Conservation (phyloP, 2,888 invertebrate species). For the Drosophila quinaria region DNA sequence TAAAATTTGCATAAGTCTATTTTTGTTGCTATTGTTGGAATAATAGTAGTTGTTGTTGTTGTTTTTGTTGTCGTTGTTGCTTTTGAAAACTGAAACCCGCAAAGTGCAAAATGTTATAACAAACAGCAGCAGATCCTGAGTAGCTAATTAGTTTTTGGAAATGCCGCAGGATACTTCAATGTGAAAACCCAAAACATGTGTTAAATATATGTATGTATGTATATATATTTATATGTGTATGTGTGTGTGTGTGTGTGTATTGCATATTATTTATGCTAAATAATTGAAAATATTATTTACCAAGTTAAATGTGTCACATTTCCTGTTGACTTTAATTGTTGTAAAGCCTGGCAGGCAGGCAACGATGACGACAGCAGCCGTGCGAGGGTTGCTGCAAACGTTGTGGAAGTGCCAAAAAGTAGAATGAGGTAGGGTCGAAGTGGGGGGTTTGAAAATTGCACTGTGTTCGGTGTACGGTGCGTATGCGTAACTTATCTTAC, state of each 20-base stretch:
- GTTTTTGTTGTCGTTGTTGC: constrained; percentile 6
- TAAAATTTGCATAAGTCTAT: constrained; percentile 7
- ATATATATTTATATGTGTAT: background rate
- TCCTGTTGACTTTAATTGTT: constrained; percentile 80
- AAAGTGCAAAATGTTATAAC: constrained; percentile 35
- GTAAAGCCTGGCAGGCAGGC: constrained; percentile 69
- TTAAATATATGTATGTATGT: constrained; percentile 48
- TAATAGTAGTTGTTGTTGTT: background rate
- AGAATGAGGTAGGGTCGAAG: background rate
- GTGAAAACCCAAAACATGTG: constrained; percentile 59
- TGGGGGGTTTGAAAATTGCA: constrained; percentile 4
- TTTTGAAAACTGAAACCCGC: constrained; percentile 30
- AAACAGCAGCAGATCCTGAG: constrained; percentile 31
- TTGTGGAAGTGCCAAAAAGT: background rate
- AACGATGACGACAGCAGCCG: constrained; percentile 3
- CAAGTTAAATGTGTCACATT: constrained; percentile 80
- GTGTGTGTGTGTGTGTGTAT: constrained; percentile 12
- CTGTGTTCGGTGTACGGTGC: constrained; percentile 53
- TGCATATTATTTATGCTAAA: constrained; percentile 68
- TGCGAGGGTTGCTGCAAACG: background rate
- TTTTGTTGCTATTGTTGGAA: background rate
- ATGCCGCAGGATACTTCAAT: constrained; percentile 69
- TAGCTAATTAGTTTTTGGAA: constrained; percentile 77
- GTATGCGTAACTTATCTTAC: constrained; percentile 82
- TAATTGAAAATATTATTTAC: constrained; percentile 80